Base-by-base conservation (phyloP, 2,888 invertebrate species). In the Anticlea derivata region DNA sequence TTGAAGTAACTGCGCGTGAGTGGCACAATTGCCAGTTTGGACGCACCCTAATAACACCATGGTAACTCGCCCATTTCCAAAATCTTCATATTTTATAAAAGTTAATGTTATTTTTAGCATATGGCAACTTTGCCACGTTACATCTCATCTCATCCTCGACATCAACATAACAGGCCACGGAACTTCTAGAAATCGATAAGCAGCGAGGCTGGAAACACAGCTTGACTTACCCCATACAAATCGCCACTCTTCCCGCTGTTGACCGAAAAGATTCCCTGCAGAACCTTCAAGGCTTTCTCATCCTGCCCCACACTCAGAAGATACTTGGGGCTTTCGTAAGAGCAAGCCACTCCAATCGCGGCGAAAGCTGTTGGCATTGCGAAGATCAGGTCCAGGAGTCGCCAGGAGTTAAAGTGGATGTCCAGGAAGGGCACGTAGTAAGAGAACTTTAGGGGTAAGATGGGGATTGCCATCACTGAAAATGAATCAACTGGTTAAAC, bases 251-350 rank as follows among this genome's bases (percentile, higher is more conserved):
- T 77, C 5, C 82, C 77, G 17, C 69, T 75, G 46, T 90, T 90
- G 3, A 83, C 68, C 0, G 58, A 62, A 47, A 70, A 84, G 1
- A 89, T 86, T 0, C 60, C 66, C 43, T 63, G 75, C 52, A 89
- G 53, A 0, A 82, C 72, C 6, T 76, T 55, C 29, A 96, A 65
- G 0, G 95, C 94, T 46, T 92, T 86, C 0, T 92, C 83, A 1
- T 80, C 68, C 1, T 68, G 86, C 83, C 94, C 80, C 86, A 93
- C 37, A 90, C 91, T 81, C 6, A 95, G 83, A 34, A 94, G 81
- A 67, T 93, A 96, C 72, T 95, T 95, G 0, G 96, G 96, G 58
- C 95, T 96, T 76, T 96, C 96, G 0, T 94, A 95, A 5, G 93
- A 82, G 23, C 76, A 83, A 0, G 83, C 74, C 0, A 93, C 76